phyloP scores from a whole-genome alignment of 1,140 invertebrate genomes.

The Diorhabda carinulata region DNA sequence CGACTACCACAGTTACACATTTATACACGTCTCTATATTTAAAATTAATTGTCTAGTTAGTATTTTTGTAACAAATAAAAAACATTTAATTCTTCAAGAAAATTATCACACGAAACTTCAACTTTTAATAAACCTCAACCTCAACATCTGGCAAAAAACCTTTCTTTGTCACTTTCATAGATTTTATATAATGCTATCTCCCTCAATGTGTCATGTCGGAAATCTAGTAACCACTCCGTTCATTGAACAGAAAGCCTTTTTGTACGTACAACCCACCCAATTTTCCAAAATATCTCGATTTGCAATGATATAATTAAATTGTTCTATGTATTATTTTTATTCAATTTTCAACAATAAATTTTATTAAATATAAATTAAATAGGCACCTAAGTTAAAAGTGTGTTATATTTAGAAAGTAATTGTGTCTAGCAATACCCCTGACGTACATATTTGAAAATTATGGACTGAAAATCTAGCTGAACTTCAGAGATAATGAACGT shows the following conservation, averaged over 20 bases:
- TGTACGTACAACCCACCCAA: neutral
- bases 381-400: no score
- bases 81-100: conserved; percentile 26
- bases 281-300: neutral
- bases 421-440: no score
- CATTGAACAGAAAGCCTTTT: neutral
- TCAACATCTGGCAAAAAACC: conserved; percentile 39
- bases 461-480: no score
- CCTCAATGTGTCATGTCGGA: conserved; percentile 1
- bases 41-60: conserved; percentile 3
- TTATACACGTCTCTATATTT: conserved; percentile 7
- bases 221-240: neutral
- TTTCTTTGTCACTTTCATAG: conserved; percentile 19
- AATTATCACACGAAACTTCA: conserved; percentile 28
- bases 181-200: conserved; percentile 9
- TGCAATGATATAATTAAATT: no score
- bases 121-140: conserved; percentile 36
- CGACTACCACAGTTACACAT: conserved; percentile 15
- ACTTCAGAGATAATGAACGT: no score
- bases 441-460: no score
- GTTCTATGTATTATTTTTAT: no score
- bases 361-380: no score
- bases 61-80: conserved; percentile 16
- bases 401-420: no score
- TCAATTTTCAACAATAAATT: no score